Evolutionary conservation across 1,140 invertebrate genomes (phyloP), one percentile per base, ranked within the genome.

Genomic region (Neocloeon triangulifer): DNA sequence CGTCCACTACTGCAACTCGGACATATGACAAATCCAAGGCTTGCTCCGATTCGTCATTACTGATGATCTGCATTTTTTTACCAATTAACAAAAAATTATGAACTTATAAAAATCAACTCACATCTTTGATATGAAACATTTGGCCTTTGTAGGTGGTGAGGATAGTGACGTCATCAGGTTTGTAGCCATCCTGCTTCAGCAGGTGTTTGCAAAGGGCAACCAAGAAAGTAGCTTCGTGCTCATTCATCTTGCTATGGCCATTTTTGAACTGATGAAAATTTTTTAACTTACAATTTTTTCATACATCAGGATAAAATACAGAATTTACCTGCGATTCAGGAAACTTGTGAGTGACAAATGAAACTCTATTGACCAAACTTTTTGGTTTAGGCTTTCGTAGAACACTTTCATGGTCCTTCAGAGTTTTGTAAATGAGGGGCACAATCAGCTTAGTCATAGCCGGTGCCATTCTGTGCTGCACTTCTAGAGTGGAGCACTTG

Each of bases 401-500:
- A 0, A 73, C 69, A 0, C 54, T 58, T 2, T 44, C 41, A 38
- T 67, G 59, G 47, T 69, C 61, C 12, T 49, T 21, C 1, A 75
- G 47, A 7, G 58, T 43, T 5, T 53, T 42, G 43, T 75, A 75
- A 33, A 75, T 68, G 21, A 52, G 48, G 1, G 70, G 69, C 4
- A 56, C 47, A 10, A 75, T 55, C 0, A 75, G 53, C 2, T 50
- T 43, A 0, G 66, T 58, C 23, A 75, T 64, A 43, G 66, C 62
- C 0, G 64, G 66, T 5, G 69, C 50, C 71, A 75, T 75, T 29
- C 72, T 55, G 43, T 73, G 67, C 44, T 75, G 72, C 4, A 62
- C 55, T 27, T 47, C 41, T 2, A 73, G 52, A 2, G 52, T 47
- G 4, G 53, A 45, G 36, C 52, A 62, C 25, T 61, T 53, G 4